Percentiles rank a stretch among this genome's conserved stretches.
Evolutionary conservation across 2,113 vertebrate genomes (phyloP).

Genomic region (Archocentrus centrarchus): DNA sequence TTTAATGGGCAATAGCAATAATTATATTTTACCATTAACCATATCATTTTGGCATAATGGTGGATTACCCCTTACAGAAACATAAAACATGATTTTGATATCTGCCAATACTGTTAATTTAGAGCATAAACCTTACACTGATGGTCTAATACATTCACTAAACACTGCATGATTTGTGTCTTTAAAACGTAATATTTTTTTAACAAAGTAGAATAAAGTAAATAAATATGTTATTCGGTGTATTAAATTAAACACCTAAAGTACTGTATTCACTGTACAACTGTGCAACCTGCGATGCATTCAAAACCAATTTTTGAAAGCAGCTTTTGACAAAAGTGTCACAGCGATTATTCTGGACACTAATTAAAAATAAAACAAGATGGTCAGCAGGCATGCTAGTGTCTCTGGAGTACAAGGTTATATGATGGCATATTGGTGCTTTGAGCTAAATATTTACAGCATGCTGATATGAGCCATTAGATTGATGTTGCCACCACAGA

Average conservation of each 20-base stretch:
- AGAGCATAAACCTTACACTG: background rate
- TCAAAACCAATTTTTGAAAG: background rate
- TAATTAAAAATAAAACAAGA: background rate
- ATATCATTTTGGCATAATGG: no score
- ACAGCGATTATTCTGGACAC: background rate
- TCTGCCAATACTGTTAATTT: background rate
- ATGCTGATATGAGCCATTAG: no score
- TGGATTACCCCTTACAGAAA: no score
- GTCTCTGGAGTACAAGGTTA: background rate
- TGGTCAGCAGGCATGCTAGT: background rate
- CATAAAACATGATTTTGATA: background rate
- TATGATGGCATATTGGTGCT: background rate
- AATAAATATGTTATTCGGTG: background rate
- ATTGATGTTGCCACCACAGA: no score
- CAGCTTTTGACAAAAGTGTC: background rate
- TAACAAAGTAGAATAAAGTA: background rate
- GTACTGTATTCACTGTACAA: background rate
- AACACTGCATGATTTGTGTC: background rate
- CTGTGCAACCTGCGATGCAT: background rate
- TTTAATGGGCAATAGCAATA: no score
- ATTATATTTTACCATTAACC: no score
- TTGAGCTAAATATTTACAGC: background rate
- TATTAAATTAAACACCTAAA: background rate
- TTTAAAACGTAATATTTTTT: background rate
- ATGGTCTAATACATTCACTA: background rate